Conservation (phyloP, 2,888 invertebrate genomes). For the Poecilus cupreus region DNA sequence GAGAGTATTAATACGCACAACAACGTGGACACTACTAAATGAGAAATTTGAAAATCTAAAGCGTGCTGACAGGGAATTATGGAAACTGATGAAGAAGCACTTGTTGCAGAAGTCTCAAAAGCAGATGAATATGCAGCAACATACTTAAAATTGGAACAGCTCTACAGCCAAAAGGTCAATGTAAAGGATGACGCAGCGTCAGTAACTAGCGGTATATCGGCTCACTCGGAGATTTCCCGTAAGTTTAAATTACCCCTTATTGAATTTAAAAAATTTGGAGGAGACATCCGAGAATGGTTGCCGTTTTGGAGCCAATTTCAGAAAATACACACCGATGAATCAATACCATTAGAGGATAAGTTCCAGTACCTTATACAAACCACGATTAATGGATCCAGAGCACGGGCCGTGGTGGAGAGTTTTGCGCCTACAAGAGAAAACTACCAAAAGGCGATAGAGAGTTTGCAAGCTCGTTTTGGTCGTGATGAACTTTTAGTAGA, state of each 20-base stretch:
- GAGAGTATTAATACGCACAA: too few species aligned
- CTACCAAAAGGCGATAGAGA: not conserved
- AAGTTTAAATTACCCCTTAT: constrained; percentile 59
- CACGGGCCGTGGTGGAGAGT: constrained; percentile 12
- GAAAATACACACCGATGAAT: constrained; percentile 62
- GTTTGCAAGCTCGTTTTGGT: not conserved
- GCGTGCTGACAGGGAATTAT: too few species aligned
- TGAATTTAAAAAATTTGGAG: constrained; percentile 62
- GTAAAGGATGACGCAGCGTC: too few species aligned
- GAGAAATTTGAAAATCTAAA: too few species aligned
- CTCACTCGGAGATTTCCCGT: not conserved
- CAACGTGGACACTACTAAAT: too few species aligned
- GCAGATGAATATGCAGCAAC: too few species aligned
- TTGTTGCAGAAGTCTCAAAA: too few species aligned
- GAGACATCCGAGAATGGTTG: constrained; percentile 63
- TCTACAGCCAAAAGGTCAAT: too few species aligned
- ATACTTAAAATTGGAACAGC: too few species aligned
- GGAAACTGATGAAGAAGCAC: too few species aligned
- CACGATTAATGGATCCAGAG: constrained; percentile 59
- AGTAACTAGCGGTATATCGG: not conserved
- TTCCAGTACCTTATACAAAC: constrained; percentile 63
- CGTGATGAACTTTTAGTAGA: not conserved
- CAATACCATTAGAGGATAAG: constrained; percentile 62
- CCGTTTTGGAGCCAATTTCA: constrained; percentile 64
- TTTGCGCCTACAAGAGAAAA: not conserved